Evolutionary conservation across 2,113 vertebrate genomes (phyloP).

Genomic region (Embiotoca jacksoni): DNA sequence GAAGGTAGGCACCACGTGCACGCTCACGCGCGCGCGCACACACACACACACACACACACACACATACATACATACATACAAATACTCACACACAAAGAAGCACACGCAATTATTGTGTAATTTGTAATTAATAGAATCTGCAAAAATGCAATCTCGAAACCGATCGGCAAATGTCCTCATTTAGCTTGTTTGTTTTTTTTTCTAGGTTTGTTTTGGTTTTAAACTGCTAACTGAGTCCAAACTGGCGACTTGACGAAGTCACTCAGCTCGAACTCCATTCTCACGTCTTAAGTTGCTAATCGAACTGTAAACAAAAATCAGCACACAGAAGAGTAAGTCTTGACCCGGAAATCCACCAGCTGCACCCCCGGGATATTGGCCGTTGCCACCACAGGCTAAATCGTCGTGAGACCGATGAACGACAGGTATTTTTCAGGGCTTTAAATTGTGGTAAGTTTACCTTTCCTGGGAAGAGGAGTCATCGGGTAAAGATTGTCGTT

Average conservation of each 20-base stretch:
- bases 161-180: too few relatives aligned
- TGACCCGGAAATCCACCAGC: too few relatives aligned
- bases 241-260: too few relatives aligned
- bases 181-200: too few relatives aligned
- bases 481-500: constrained; percentile 1
- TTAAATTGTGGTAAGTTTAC: constrained; percentile 29
- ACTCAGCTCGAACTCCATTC: too few relatives aligned
- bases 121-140: constrained; percentile 35
- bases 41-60: constrained; percentile 1
- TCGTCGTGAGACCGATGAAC: too few relatives aligned
- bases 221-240: constrained; percentile 1
- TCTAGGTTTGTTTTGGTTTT: constrained; percentile 49
- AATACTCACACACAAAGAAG: constrained; percentile 12
- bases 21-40: too few relatives aligned
- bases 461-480: not conserved
- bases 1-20: constrained; percentile 6
- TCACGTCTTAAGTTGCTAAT: too few relatives aligned
- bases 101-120: constrained; percentile 39
- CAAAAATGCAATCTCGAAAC: constrained; percentile 6
- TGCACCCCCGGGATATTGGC: too few relatives aligned
- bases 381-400: too few relatives aligned
- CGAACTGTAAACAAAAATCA: too few relatives aligned
- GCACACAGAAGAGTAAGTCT: too few relatives aligned
- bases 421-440: constrained; percentile 28
- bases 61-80: constrained; percentile 19